Percentiles rank a stretch among this genome's conserved stretches.
These are phyloP conservation scores for Nannoperca australis DNA, from an alignment of 2,797 vertebrate genomes.

Conservation along the genomic window DNA sequence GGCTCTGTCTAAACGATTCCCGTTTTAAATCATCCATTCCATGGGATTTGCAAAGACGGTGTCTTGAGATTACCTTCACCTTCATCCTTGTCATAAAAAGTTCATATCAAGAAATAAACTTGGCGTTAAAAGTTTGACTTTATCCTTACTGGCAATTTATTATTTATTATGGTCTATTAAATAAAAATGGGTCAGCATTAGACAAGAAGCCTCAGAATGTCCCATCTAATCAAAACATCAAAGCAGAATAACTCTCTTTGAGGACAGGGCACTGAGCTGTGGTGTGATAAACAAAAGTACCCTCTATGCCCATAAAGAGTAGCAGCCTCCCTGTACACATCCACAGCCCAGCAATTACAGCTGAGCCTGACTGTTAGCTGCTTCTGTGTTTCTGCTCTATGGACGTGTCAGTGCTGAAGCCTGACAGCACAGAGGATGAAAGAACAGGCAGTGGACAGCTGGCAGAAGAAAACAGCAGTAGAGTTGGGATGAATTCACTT, in stretches of 20 bases:
- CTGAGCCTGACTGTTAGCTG: conserved; percentile 19
- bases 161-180: conserved; percentile 17
- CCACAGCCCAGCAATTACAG: conserved; percentile 52
- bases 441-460: conserved; percentile 30
- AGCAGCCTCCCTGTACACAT: conserved; percentile 23
- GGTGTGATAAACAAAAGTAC: conserved; percentile 46
- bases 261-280: conserved; percentile 24
- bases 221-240: conserved; percentile 41
- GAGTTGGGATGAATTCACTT: conserved; percentile 31
- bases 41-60: background rate
- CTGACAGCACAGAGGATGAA: conserved; percentile 42
- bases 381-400: conserved; percentile 26
- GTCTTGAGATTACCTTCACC: background rate
- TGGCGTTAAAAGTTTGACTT: background rate
- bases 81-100: background rate
- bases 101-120: conserved; percentile 9
- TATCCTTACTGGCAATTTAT: background rate
- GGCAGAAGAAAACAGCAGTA: conserved; percentile 37
- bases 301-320: conserved; percentile 36
- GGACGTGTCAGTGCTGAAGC: conserved; percentile 23
- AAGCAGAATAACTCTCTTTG: conserved; percentile 45
- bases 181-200: conserved; percentile 36
- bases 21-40: background rate
- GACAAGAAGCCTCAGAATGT: conserved; percentile 19
- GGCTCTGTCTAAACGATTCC: background rate